Percentiles rank a stretch among this genome's conserved stretches.
These are phyloP conservation scores for Agonum fuliginosum DNA, from an alignment of 2,888 invertebrate genomes.

Conservation along the genomic window DNA sequence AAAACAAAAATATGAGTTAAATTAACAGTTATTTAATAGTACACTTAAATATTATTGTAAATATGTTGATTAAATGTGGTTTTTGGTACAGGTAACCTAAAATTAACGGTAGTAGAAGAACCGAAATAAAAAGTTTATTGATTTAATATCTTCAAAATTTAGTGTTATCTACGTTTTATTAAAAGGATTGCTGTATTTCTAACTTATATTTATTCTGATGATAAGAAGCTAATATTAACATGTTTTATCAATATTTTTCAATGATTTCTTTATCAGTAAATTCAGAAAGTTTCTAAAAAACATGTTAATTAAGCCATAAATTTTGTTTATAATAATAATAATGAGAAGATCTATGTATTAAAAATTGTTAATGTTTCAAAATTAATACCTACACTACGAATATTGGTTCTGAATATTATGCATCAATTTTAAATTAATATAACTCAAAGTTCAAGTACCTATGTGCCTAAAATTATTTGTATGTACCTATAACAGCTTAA, in stretches of 20 bases:
- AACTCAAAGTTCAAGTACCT: too few relatives aligned
- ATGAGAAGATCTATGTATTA: not conserved
- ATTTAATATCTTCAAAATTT: not conserved
- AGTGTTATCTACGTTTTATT: not conserved
- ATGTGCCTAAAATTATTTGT: too few relatives aligned
- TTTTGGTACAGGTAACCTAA: not conserved
- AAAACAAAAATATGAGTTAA: not conserved
- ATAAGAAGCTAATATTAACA: constrained; percentile 10
- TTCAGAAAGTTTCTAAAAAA: not conserved
- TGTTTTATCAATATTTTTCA: not conserved
- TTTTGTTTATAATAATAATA: not conserved
- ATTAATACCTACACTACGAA: too few relatives aligned
- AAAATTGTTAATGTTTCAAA: not conserved
- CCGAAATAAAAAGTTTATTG: constrained; percentile 1
- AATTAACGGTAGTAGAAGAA: too few relatives aligned
- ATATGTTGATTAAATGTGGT: not conserved
- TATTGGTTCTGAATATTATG: too few relatives aligned
- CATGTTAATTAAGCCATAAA: constrained; percentile 7
- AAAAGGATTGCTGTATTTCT: not conserved
- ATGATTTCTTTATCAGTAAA: not conserved
- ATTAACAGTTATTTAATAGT: not conserved
- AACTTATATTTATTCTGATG: not conserved
- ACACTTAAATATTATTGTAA: not conserved
- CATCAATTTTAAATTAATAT: too few relatives aligned
- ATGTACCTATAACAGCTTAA: too few relatives aligned